Conservation (phyloP, 2,113 vertebrate genomes). For the Mus spicilegus region DNA sequence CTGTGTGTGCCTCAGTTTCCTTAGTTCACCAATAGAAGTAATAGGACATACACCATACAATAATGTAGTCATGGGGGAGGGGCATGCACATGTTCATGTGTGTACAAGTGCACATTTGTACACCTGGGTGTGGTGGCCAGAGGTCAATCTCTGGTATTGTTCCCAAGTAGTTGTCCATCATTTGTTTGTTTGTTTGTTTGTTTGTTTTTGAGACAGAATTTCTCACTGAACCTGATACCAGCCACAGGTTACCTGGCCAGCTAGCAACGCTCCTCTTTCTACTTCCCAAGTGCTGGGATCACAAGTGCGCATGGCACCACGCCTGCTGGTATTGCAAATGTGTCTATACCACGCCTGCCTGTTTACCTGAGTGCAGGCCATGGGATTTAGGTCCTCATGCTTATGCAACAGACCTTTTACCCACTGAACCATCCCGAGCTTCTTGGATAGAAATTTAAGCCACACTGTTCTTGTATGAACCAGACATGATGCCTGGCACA, state of each 20-base stretch:
- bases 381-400: neutral
- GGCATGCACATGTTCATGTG: neutral
- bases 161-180: neutral
- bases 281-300: neutral
- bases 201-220: neutral
- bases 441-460: slow-evolving; percentile 25
- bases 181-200: too few relatives aligned
- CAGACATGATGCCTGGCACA: neutral
- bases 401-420: neutral
- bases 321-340: neutral
- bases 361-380: neutral
- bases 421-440: neutral
- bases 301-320: neutral
- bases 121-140: neutral
- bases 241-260: neutral
- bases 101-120: neutral
- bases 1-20: slow-evolving; percentile 9
- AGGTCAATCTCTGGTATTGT: neutral
- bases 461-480: neutral
- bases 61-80: neutral
- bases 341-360: neutral
- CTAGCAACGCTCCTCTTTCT: too few relatives aligned
- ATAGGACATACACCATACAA: neutral
- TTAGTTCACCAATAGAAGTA: slow-evolving; percentile 7
- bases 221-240: neutral